Evolutionary conservation across 2,888 invertebrate species (phyloP).

Genomic region (Coelinius sp.): DNA sequence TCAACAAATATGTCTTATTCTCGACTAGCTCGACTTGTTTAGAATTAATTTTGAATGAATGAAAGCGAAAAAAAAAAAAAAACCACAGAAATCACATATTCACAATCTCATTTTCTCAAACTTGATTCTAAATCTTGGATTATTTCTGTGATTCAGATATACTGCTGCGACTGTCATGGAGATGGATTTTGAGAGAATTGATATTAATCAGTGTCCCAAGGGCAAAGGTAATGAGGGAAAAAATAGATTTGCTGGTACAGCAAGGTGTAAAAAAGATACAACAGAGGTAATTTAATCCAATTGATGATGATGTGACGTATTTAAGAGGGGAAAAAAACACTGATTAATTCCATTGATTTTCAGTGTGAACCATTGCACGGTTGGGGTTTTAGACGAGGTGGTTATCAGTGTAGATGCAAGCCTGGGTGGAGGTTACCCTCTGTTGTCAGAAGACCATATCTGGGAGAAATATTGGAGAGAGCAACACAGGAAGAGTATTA

Average conservation of each 20-base stretch:
- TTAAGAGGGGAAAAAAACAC: not conserved
- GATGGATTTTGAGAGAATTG: conserved; percentile 96
- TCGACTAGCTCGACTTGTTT: not conserved
- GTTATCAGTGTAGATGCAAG: conserved; percentile 93
- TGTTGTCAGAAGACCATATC: conserved; percentile 89
- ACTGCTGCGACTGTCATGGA: conserved; percentile 94
- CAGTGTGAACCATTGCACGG: conserved; percentile 97
- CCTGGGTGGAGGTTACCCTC: conserved; percentile 91
- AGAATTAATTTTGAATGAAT: not conserved
- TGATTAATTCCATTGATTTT: conserved; percentile 45
- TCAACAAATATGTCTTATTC: not conserved
- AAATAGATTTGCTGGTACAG: conserved; percentile 91
- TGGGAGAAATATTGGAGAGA: conserved; percentile 94
- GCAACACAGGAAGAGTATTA: conserved; percentile 95
- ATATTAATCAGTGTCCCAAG: conserved; percentile 96
- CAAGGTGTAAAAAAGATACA: conserved; percentile 90
- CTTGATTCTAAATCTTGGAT: not conserved
- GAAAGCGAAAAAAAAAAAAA: not conserved
- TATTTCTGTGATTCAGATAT: conserved; percentile 74
- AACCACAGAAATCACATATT: conserved; percentile 1
- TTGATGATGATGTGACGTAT: too few species aligned
- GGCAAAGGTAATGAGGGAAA: conserved; percentile 90
- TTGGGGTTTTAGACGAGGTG: conserved; percentile 95
- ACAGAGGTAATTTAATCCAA: conserved; percentile 78
- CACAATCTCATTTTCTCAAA: not conserved